A percentile compares a stretch with the other conserved stretches of the same genome.
Evolutionary conservation across 2,797 vertebrate genomes (phyloP).

Genomic region (Semaprochilodus insignis): DNA sequence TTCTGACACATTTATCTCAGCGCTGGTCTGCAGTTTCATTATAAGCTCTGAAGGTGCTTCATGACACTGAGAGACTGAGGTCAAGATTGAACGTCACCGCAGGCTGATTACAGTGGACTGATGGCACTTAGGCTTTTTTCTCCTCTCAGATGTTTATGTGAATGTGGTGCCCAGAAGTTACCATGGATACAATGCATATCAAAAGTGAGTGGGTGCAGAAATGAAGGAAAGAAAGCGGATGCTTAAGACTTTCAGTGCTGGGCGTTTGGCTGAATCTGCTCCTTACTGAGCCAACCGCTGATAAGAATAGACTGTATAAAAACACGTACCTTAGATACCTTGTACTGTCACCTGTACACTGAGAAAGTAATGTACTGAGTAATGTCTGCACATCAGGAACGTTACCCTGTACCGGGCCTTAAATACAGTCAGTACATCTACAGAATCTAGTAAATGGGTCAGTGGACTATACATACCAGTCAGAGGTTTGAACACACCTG

Average conservation of each 20-base stretch:
- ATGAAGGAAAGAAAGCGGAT: conserved; percentile 10
- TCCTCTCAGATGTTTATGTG: conserved; percentile 6
- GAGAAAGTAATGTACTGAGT: too few species aligned
- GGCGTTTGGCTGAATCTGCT: neutral
- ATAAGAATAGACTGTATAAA: too few species aligned
- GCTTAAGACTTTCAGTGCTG: neutral
- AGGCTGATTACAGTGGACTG: neutral
- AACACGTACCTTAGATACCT: too few species aligned
- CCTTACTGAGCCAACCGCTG: neutral
- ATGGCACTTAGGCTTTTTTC: neutral
- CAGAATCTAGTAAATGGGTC: too few species aligned
- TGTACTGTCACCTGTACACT: too few species aligned
- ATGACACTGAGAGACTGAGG: conserved; percentile 12
- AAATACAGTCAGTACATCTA: too few species aligned
- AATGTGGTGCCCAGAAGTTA: conserved; percentile 22
- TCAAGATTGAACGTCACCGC: neutral
- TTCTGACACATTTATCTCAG: conserved; percentile 15
- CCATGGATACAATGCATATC: conserved; percentile 26
- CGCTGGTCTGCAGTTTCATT: neutral
- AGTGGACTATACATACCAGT: too few species aligned
- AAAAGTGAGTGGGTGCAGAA: neutral
- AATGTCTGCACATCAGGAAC: too few species aligned
- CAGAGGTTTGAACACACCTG: too few species aligned
- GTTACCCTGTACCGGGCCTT: too few species aligned
- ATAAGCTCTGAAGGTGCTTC: conserved; percentile 1